Conservation (phyloP, 2,888 invertebrate species). For the Zootermopsis nevadensis region DNA sequence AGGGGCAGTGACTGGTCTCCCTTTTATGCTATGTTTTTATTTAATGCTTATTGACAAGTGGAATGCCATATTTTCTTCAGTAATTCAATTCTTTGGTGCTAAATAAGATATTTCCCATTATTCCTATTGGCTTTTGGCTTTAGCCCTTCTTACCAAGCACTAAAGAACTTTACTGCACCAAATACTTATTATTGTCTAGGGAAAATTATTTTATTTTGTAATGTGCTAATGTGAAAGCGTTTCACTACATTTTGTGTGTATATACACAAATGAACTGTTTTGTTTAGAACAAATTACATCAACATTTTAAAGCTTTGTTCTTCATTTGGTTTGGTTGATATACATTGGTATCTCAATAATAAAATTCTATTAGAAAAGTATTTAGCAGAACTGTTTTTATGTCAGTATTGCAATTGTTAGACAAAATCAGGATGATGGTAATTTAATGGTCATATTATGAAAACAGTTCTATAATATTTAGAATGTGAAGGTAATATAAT, state of each 20-base stretch:
- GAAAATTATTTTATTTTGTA: not conserved
- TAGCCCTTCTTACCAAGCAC: too few relatives aligned
- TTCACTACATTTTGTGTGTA: conserved; percentile 3
- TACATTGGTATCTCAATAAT: conserved; percentile 1
- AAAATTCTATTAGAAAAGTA: not conserved
- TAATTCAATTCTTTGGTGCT: too few relatives aligned
- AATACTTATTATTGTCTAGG: not conserved
- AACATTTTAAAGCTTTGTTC: not conserved
- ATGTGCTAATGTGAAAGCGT: not conserved
- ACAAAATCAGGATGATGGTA: not conserved
- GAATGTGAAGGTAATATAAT: not conserved
- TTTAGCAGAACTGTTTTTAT: not conserved
- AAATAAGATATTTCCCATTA: too few relatives aligned
- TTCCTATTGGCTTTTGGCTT: too few relatives aligned
- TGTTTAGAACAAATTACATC: not conserved
- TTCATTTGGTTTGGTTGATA: not conserved
- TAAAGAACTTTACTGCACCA: too few relatives aligned
- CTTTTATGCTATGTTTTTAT: not conserved
- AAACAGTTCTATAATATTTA: not conserved
- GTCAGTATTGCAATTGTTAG: not conserved
- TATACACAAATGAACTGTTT: not conserved
- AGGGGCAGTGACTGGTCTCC: conserved; percentile 8
- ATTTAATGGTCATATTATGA: not conserved
- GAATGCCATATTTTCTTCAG: not conserved
- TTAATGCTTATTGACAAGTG: not conserved